These are phyloP conservation scores for Formica aserva DNA, from an alignment of 2,888 invertebrate genomes.

Conservation along the genomic window DNA sequence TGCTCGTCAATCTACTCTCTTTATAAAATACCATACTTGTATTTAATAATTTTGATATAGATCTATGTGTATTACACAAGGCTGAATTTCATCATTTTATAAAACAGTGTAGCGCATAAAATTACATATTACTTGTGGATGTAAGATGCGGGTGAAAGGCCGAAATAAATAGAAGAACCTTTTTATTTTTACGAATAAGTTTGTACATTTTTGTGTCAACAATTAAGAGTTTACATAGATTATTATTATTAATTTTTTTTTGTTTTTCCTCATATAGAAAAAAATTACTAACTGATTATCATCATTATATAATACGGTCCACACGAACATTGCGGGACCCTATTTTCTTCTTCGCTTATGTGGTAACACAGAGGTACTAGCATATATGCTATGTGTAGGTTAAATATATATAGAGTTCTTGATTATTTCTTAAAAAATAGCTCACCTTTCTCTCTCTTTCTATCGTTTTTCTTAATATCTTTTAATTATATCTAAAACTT, in stretches of 20 bases:
- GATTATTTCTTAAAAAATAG: slow-evolving; percentile 77
- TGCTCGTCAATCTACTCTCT: background rate
- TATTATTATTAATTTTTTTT: slow-evolving; percentile 67
- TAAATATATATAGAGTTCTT: slow-evolving; percentile 72
- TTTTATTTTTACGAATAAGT: slow-evolving; percentile 81
- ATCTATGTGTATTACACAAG: background rate
- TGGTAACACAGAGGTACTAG: slow-evolving; percentile 63
- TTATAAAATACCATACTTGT: background rate
- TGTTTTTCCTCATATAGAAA: slow-evolving; percentile 67
- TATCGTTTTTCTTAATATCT: slow-evolving; percentile 26
- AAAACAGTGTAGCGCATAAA: slow-evolving; percentile 3
- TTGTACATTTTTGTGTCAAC: slow-evolving; percentile 81
- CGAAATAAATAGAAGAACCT: slow-evolving; percentile 76
- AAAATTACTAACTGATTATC: slow-evolving; percentile 62
- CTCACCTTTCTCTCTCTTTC: slow-evolving; percentile 62
- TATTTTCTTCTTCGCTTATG: slow-evolving; percentile 59
- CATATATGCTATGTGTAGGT: slow-evolving; percentile 70
- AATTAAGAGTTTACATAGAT: slow-evolving; percentile 75
- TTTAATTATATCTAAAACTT: slow-evolving; percentile 48
- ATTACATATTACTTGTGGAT: slow-evolving; percentile 37
- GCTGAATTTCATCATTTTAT: background rate
- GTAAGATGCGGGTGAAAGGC: slow-evolving; percentile 65
- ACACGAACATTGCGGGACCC: slow-evolving; percentile 40
- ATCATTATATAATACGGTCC: slow-evolving; percentile 31
- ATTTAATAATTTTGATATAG: slow-evolving; percentile 16